Conservation (phyloP, 2,888 invertebrate genomes). For the Anticlea derivata region DNA sequence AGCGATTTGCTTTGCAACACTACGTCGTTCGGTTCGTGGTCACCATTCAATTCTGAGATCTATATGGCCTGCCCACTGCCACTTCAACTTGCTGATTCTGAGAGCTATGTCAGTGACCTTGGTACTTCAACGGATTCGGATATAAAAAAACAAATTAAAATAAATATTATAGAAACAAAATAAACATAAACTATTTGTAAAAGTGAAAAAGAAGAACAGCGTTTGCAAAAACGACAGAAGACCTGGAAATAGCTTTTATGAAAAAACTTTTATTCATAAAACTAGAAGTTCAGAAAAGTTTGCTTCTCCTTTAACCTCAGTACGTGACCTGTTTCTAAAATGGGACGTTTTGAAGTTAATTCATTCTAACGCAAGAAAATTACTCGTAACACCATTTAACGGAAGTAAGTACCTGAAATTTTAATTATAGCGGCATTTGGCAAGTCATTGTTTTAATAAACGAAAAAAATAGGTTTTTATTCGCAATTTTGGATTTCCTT, state of each 20-base stretch:
- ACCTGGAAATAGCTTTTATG: slow-evolving; percentile 6
- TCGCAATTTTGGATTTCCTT: not conserved
- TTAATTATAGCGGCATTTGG: slow-evolving; percentile 26
- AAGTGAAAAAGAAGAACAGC: not conserved
- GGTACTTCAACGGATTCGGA: too few species aligned
- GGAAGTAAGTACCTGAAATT: slow-evolving; percentile 16
- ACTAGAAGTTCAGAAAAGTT: slow-evolving; percentile 19
- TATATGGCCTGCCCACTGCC: too few species aligned
- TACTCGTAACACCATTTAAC: slow-evolving; percentile 22
- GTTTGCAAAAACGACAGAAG: not conserved
- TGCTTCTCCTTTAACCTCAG: slow-evolving; percentile 15
- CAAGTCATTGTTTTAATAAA: slow-evolving; percentile 22
- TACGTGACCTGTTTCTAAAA: slow-evolving; percentile 33
- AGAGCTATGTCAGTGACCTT: too few species aligned
- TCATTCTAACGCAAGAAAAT: slow-evolving; percentile 28
- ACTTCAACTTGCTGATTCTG: too few species aligned
- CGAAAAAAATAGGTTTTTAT: not conserved
- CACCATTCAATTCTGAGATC: too few species aligned
- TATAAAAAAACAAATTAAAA: too few species aligned
- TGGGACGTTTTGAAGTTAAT: slow-evolving; percentile 23
- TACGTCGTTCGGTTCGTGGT: too few species aligned
- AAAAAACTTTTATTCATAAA: slow-evolving; percentile 21
- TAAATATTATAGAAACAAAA: too few species aligned
- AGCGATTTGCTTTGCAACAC: too few species aligned
- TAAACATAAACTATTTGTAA: too few species aligned